These are phyloP conservation scores for Ricordea florida DNA, from an alignment of 92 coral and sea anemone genomes.

Conservation along the genomic window DNA sequence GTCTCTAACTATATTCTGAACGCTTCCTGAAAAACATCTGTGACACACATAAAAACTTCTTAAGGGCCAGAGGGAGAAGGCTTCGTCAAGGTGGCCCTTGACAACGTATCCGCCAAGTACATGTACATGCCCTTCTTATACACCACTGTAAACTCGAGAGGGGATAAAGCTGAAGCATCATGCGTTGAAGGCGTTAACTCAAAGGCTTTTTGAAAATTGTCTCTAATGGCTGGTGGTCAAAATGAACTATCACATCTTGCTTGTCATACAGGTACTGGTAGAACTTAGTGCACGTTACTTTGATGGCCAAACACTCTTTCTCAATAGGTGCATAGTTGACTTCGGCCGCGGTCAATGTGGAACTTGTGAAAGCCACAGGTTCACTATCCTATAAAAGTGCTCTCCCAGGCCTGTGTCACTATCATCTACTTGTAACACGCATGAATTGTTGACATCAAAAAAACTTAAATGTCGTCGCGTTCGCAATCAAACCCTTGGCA, in stretches of 20 bases:
- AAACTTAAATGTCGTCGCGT: conserved; percentile 19
- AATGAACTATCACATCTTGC: conserved; percentile 22
- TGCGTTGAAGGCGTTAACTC: conserved; percentile 16
- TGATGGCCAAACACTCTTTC: conserved; percentile 43
- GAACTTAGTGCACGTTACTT: conserved; percentile 35
- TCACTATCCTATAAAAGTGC: conserved; percentile 19
- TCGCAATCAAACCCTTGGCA: conserved; percentile 25
- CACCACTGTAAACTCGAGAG: no score
- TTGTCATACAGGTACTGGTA: conserved; percentile 26
- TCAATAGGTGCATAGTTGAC: conserved; percentile 43
- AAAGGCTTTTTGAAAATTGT: conserved; percentile 9
- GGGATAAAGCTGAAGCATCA: conserved; percentile 19
- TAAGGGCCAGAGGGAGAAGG: no score
- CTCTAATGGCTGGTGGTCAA: conserved; percentile 35
- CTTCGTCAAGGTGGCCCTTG: no score
- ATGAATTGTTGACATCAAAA: conserved; percentile 27
- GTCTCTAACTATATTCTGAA: no score
- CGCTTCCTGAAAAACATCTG: no score
- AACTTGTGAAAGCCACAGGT: conserved; percentile 32
- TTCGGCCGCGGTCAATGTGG: conserved; percentile 33
- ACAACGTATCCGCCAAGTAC: no score
- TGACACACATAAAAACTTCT: no score
- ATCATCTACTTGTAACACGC: conserved; percentile 41
- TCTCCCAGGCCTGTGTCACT: conserved; percentile 28
- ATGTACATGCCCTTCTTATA: no score